Evolutionary conservation across 2,797 vertebrate species (phyloP).

Genomic region (Rallus crepitans): DNA sequence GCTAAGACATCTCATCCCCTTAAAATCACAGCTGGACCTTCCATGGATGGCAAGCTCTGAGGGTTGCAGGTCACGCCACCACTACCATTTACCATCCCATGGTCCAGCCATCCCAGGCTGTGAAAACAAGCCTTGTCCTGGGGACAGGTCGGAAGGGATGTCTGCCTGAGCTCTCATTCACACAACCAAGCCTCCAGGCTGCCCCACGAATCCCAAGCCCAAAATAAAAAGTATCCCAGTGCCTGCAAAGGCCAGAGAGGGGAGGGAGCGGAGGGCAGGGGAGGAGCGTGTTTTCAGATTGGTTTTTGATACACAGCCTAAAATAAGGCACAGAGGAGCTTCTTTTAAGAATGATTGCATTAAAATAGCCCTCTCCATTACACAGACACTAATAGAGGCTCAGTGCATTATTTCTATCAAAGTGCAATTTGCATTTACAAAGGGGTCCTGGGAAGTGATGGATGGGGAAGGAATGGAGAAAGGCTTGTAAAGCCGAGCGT

Average conservation of each 20-base stretch:
- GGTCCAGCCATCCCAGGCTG: not conserved
- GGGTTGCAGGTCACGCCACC: not conserved
- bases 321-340: slow-evolving; percentile 48
- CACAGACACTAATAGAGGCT: slow-evolving; percentile 65
- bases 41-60: fast-evolving
- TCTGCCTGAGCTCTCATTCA: not conserved
- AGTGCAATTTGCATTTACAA: slow-evolving; percentile 80
- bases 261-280: not conserved
- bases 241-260: not conserved
- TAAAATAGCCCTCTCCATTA: slow-evolving; percentile 72
- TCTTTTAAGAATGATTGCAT: slow-evolving; percentile 68
- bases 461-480: slow-evolving; percentile 69
- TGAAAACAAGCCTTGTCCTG: not conserved
- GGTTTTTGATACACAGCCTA: slow-evolving; percentile 64
- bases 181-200: fast-evolving
- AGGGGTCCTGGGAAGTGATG: slow-evolving; percentile 73
- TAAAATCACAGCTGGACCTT: not conserved
- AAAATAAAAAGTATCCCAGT: not conserved
- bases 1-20: fast-evolving
- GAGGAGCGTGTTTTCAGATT: not conserved
- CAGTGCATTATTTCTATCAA: slow-evolving; percentile 69
- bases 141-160: fast-evolving
- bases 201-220: not conserved
- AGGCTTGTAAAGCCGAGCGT: slow-evolving; percentile 50
- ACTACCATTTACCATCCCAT: fast-evolving